phyloP scores from a whole-genome alignment of 2,888 invertebrate species.

The Phaonia tiefii region DNA sequence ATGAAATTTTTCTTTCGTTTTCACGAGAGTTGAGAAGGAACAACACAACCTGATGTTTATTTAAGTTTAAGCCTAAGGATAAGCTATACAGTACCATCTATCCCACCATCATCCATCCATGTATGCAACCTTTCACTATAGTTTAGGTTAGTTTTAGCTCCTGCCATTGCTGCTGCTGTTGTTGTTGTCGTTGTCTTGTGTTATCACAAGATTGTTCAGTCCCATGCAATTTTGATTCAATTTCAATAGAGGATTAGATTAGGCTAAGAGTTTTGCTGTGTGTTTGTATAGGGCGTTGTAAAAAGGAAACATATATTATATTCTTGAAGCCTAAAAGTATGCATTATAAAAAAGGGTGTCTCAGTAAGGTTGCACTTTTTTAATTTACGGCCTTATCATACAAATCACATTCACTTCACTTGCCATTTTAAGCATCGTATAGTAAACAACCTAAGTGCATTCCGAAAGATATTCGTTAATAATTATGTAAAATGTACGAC shows the following conservation, averaged over 20 bases:
- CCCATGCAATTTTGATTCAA: constrained; percentile 44
- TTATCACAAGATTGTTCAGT: constrained; percentile 32
- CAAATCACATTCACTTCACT: too few relatives aligned
- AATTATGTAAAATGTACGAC: too few relatives aligned
- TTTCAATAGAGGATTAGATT: constrained; percentile 46
- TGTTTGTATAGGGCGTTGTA: too few relatives aligned
- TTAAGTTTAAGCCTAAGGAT: constrained; percentile 48
- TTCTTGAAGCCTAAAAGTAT: constrained; percentile 34
- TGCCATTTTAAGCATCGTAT: too few relatives aligned
- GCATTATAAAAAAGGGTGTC: too few relatives aligned
- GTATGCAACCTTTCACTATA: neutral
- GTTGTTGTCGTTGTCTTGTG: constrained; percentile 11
- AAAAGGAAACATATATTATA: neutral
- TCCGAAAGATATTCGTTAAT: too few relatives aligned
- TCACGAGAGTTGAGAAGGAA: constrained; percentile 14
- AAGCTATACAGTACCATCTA: neutral
- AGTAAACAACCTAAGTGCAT: too few relatives aligned
- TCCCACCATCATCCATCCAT: too few relatives aligned
- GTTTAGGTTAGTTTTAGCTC: constrained; percentile 13
- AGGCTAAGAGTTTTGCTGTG: too few relatives aligned
- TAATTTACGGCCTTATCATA: too few relatives aligned
- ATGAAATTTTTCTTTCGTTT: constrained; percentile 41
- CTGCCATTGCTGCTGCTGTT: constrained; percentile 32
- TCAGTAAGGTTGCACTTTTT: too few relatives aligned
- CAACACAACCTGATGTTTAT: constrained; percentile 37